Conservation (phyloP, 2,888 invertebrate species). For the Eudasyphora cyanicolor region DNA sequence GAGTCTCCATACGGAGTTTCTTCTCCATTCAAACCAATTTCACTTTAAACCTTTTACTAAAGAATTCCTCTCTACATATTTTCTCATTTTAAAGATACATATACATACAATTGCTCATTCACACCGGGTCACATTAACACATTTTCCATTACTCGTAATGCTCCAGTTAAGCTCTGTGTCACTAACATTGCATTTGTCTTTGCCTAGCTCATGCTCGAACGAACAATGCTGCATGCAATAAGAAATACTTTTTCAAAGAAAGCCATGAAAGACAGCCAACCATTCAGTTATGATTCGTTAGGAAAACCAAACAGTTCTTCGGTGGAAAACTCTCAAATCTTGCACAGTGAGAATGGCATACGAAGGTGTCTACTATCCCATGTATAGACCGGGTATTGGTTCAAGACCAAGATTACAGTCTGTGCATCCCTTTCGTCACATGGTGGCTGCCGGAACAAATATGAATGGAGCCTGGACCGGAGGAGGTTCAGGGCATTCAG, state of each 20-base stretch:
- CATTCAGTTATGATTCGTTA: not conserved
- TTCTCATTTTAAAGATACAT: too few relatives aligned
- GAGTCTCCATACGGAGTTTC: too few relatives aligned
- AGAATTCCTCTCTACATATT: too few relatives aligned
- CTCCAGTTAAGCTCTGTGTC: slow-evolving; percentile 52
- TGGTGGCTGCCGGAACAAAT: slow-evolving; percentile 69
- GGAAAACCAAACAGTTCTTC: slow-evolving; percentile 22
- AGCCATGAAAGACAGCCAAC: not conserved
- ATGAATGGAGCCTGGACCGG: slow-evolving; percentile 69
- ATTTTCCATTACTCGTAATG: slow-evolving; percentile 38
- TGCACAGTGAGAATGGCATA: slow-evolving; percentile 25
- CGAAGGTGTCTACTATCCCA: slow-evolving; percentile 41
- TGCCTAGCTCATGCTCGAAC: slow-evolving; percentile 24
- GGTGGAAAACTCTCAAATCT: not conserved
- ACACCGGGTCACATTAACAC: not conserved
- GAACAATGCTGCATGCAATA: not conserved
- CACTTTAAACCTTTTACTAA: too few relatives aligned
- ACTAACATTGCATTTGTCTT: slow-evolving; percentile 25
- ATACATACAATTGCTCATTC: not conserved
- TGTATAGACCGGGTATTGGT: slow-evolving; percentile 47
- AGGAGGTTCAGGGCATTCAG: slow-evolving; percentile 60
- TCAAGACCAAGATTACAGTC: slow-evolving; percentile 52
- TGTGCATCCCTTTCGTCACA: slow-evolving; percentile 64
- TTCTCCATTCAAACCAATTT: too few relatives aligned
- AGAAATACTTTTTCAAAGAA: not conserved